Conservation (phyloP, 2,888 invertebrate species). For the Drosophila ezoana region DNA sequence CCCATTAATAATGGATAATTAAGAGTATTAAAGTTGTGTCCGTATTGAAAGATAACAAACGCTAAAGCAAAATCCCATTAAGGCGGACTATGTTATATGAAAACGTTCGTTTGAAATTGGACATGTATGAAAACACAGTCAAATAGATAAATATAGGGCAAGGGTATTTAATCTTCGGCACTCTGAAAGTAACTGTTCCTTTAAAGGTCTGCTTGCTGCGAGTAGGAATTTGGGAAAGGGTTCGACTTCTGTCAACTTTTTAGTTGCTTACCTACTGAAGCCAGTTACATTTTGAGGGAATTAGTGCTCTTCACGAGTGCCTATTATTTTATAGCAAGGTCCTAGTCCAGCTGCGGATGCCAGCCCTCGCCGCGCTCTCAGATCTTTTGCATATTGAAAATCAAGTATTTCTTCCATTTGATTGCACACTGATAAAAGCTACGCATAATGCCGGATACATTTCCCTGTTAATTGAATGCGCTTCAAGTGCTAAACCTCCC, state of each 20-base stretch:
- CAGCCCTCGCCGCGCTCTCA: neutral
- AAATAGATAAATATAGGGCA: no score
- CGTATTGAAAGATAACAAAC: no score
- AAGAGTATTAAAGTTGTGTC: no score
- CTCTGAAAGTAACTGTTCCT: neutral
- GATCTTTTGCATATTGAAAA: neutral
- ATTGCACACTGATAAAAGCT: slow-evolving; percentile 37
- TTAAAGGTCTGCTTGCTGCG: neutral
- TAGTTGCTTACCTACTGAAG: neutral
- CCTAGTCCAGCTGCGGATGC: no score
- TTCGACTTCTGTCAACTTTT: neutral
- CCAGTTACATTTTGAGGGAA: neutral
- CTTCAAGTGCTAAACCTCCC: slow-evolving; percentile 17
- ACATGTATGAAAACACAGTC: no score
- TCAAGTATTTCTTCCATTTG: slow-evolving; percentile 35
- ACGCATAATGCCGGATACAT: slow-evolving; percentile 36
- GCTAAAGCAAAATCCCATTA: no score
- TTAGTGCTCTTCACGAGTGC: neutral
- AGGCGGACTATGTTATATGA: no score
- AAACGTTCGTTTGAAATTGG: no score
- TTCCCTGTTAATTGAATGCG: slow-evolving; percentile 53
- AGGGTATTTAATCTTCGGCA: neutral
- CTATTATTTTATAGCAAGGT: no score
- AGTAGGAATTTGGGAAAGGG: neutral
- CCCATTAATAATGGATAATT: no score